A percentile compares a stretch with the other conserved stretches of the same genome.
These are phyloP conservation scores for Spilosoma lubricipeda DNA, from an alignment of 2,888 invertebrate genomes.

Conservation along the genomic window DNA sequence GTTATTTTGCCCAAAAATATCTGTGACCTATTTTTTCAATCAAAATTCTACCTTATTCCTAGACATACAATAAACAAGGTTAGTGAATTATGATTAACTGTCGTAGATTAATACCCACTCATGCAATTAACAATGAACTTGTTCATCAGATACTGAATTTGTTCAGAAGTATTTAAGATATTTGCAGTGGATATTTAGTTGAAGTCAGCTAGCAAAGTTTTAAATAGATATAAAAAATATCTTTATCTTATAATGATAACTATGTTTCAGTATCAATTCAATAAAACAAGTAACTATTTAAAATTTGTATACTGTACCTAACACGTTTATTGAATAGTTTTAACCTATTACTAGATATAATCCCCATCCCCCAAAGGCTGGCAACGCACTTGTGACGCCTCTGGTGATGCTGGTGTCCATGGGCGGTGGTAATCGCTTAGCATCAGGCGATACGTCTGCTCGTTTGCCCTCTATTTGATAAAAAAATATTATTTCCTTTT, in stretches of 20 bases:
- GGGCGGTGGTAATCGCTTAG: too few relatives aligned
- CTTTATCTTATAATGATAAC: too few relatives aligned
- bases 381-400: too few relatives aligned
- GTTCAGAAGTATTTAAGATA: background rate
- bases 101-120: background rate
- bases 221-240: background rate
- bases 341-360: background rate
- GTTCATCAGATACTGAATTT: background rate
- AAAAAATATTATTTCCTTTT: background rate
- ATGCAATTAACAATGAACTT: background rate
- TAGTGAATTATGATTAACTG: background rate
- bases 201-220: background rate
- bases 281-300: background rate
- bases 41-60: background rate
- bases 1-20: background rate
- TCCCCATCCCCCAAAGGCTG: too few relatives aligned
- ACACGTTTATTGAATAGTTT: background rate
- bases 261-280: background rate
- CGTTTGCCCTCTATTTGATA: too few relatives aligned
- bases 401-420: too few relatives aligned
- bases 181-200: background rate
- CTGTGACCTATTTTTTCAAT: background rate
- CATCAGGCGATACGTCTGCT: too few relatives aligned
- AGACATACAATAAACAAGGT: background rate
- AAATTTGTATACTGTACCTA: background rate